phyloP scores from a whole-genome alignment of 2,888 invertebrate genomes.

The Brenthis daphne region DNA sequence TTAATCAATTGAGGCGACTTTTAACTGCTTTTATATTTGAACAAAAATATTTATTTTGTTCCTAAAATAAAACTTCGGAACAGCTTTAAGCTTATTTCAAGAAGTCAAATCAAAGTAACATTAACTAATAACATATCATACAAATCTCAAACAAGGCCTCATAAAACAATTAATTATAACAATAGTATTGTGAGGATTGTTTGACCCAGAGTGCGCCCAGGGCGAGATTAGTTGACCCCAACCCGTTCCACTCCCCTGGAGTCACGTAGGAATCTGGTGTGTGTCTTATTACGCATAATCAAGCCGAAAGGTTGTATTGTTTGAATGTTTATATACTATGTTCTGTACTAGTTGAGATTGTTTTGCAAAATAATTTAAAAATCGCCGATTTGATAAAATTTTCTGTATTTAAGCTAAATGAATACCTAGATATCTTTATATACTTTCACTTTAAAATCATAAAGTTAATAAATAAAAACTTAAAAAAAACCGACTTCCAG shows the following conservation, averaged over 20 bases:
- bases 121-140: conserved; percentile 14
- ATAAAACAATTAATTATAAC: conserved; percentile 31
- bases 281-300: conserved; percentile 44
- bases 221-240: conserved; percentile 24
- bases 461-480: too few relatives aligned
- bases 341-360: not conserved
- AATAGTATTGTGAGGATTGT: conserved; percentile 24
- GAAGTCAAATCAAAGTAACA: not conserved
- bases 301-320: conserved; percentile 26
- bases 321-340: conserved; percentile 5
- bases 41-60: not conserved
- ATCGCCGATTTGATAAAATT: not conserved
- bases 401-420: not conserved
- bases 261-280: conserved; percentile 49
- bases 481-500: too few relatives aligned
- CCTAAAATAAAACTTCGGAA: not conserved
- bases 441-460: too few relatives aligned
- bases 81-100: not conserved
- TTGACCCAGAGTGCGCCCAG: conserved; percentile 24
- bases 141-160: conserved; percentile 3
- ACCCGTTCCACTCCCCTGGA: conserved; percentile 14
- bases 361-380: not conserved
- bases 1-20: too few relatives aligned
- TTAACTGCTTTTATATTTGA: too few relatives aligned
- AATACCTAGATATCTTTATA: too few relatives aligned